Conservation (phyloP, 2,888 invertebrate genomes). For the Brassicogethes aeneus region DNA sequence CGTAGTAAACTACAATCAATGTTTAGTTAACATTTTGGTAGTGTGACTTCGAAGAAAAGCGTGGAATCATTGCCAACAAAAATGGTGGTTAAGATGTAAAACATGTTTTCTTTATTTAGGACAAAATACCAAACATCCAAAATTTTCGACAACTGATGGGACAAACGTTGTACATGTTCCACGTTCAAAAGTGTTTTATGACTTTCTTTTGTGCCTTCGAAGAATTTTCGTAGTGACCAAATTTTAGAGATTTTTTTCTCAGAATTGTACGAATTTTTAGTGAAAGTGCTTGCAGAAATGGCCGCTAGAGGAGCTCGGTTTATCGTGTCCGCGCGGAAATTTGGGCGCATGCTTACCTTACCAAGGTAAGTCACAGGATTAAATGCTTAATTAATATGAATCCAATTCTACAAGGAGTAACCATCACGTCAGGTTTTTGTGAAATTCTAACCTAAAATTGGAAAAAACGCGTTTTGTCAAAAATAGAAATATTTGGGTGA, state of each 20-base stretch:
- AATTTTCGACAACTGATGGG: neutral
- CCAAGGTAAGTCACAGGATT: slow-evolving; percentile 33
- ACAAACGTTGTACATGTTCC: neutral
- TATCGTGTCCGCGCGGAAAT: slow-evolving; percentile 29
- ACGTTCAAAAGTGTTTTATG: slow-evolving; percentile 1
- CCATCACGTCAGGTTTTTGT: no score
- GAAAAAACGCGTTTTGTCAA: no score
- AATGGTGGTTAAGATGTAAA: no score
- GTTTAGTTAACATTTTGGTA: no score
- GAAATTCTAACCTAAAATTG: no score
- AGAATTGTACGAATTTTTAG: neutral
- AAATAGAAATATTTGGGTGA: no score
- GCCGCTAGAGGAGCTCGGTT: slow-evolving; percentile 24
- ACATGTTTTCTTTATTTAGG: neutral
- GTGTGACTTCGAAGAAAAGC: no score
- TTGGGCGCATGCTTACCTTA: slow-evolving; percentile 32
- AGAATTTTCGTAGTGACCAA: neutral
- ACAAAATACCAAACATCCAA: neutral
- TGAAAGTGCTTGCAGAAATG: slow-evolving; percentile 13
- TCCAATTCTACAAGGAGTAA: neutral
- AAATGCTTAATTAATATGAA: neutral
- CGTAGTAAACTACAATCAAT: no score
- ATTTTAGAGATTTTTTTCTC: no score
- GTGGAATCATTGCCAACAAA: no score
- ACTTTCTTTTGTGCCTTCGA: neutral